Evolutionary conservation across 2,113 vertebrate species (phyloP).

Genomic region (Python bivittatus): DNA sequence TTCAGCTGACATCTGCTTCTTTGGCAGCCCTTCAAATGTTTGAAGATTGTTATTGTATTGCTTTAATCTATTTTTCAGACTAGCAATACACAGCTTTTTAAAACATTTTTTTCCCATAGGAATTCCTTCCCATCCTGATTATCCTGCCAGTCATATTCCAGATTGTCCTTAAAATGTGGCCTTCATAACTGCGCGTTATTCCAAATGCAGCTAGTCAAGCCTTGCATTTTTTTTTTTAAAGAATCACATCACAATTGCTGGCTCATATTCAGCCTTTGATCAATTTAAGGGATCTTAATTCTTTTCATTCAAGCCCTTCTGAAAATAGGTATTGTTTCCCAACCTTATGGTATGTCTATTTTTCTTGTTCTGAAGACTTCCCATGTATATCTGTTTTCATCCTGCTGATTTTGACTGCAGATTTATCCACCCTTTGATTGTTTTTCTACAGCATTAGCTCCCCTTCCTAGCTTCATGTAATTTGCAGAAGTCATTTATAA

Average conservation of each 20-base stretch:
- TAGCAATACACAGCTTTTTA: background rate
- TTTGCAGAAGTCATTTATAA: background rate
- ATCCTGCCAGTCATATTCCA: background rate
- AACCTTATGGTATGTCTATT: background rate
- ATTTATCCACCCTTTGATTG: background rate
- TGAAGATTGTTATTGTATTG: background rate
- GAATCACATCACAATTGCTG: background rate
- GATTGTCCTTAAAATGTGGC: background rate
- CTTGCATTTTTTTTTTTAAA: background rate
- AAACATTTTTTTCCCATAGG: background rate
- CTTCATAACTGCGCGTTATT: background rate
- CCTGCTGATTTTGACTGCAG: background rate
- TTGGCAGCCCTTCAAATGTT: background rate
- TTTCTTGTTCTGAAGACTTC: background rate
- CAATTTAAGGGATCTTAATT: background rate
- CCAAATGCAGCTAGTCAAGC: background rate
- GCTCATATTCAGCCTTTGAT: background rate
- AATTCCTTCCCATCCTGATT: background rate
- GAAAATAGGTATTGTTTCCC: background rate
- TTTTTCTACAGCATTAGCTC: background rate
- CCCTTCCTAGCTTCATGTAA: background rate
- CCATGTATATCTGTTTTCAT: background rate
- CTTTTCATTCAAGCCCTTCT: background rate
- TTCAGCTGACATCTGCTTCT: background rate
- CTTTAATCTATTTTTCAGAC: background rate